Evolutionary conservation across 2,113 vertebrate species (phyloP), one percentile per base, ranked within the genome.

Genomic region (Anoplopoma fimbria): DNA sequence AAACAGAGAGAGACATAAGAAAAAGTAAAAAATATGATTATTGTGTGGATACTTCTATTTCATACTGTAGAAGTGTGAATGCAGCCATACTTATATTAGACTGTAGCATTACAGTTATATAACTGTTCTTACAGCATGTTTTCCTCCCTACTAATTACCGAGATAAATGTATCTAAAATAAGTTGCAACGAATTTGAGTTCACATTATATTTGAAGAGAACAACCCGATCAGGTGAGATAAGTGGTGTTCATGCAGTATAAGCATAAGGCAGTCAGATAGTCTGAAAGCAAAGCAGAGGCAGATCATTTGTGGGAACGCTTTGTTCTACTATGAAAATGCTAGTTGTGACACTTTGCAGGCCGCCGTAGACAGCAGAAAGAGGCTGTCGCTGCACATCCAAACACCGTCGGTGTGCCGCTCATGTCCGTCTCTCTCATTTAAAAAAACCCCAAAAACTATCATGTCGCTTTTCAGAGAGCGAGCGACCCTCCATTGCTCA

Each of bases 381-480:
- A 82, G 64, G 33, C 78, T 85, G 85, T 69, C 79, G 42, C 38
- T 25, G 68, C 69, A 49, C 62, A 74, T 74, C 69, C 36, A 63
- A 87, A 79, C 42, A 31, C 42, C 31, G 47, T 58, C 45, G 72
- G 42, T 10, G 5, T 69, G 40, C 63, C n/a, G 33, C 72, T 68
- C 76, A 76, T 71, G 57, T 42, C 55, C 38, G n/a, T 68, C 17
- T 82, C 61, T 53, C 69, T 23, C 6, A 27, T 31, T 12, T 1
- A 0, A 4, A 6, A 55, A 67, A 79, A 57, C 25, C 31, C 34
- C 36, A 51, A 61, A 61, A 61, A 34, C 3, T 25, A 73, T 83
- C 71, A 72, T 45, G 45, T 71, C 49, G 75, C 49, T 72, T 81
- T 73, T 71, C 86, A 90, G 91, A 87, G 91, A 89, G 86, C 70